Evolutionary conservation across 2,888 invertebrate species (phyloP).

Genomic region (Phyllotreta cruciferae): DNA sequence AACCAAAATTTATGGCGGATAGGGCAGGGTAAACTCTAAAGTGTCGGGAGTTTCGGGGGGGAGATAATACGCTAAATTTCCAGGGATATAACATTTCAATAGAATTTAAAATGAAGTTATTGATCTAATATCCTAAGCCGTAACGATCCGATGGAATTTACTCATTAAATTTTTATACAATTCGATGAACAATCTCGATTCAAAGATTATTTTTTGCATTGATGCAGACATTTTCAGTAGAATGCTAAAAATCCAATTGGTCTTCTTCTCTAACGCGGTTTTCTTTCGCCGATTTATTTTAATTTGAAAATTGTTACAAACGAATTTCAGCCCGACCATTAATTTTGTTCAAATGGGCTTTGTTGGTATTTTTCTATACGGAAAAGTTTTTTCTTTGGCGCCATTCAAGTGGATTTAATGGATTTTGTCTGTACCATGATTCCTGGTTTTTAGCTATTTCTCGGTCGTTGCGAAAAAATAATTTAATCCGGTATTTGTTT

Average conservation of each 20-base stretch:
- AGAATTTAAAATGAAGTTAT: constrained; percentile 26
- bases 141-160: no score
- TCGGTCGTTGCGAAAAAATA: constrained; percentile 10
- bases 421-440: constrained; percentile 31
- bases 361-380: constrained; percentile 34
- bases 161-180: no score
- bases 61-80: constrained; percentile 29
- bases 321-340: constrained; percentile 38
- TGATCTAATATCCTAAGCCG: constrained; percentile 3
- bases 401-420: constrained; percentile 33
- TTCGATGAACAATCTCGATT: no score
- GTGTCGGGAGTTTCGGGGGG: constrained; percentile 22
- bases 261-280: constrained; percentile 45
- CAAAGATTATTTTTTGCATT: background rate
- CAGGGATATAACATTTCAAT: constrained; percentile 27
- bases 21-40: constrained; percentile 25
- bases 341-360: constrained; percentile 39
- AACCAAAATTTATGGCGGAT: constrained; percentile 38
- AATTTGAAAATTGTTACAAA: constrained; percentile 43
- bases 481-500: constrained; percentile 6
- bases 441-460: constrained; percentile 15
- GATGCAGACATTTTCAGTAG: constrained; percentile 38
- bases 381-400: constrained; percentile 21
- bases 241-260: constrained; percentile 43
- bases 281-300: constrained; percentile 46